Conservation (phyloP, 2,113 vertebrate genomes). For the Oncorhynchus keta region DNA sequence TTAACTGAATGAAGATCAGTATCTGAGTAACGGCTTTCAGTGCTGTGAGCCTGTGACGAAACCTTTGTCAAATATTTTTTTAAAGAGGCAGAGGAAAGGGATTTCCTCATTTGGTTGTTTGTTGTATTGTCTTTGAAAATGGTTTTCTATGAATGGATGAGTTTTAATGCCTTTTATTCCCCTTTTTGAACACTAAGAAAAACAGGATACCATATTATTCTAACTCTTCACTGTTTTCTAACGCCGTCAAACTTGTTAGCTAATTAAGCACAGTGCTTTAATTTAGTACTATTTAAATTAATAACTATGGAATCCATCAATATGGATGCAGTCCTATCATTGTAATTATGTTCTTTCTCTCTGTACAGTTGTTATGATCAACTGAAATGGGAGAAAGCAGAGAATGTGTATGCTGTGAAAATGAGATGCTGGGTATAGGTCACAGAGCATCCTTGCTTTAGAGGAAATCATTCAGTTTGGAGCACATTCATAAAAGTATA, state of each 20-base stretch:
- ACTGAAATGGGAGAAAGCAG: neutral
- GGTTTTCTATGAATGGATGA: conserved; percentile 2
- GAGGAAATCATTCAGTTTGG: neutral
- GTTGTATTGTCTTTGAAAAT: conserved; percentile 19
- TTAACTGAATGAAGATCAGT: conserved; percentile 57
- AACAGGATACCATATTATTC: neutral
- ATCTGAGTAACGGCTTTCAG: conserved; percentile 56
- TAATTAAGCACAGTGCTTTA: neutral
- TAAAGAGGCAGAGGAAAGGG: neutral
- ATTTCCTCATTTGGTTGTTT: conserved; percentile 49
- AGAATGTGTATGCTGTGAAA: neutral
- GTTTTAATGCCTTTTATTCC: neutral
- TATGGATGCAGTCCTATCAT: neutral
- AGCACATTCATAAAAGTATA: neutral
- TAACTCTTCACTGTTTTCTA: neutral
- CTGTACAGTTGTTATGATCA: neutral
- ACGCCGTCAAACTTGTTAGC: neutral
- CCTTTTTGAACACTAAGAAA: conserved; percentile 35
- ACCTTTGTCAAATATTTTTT: conserved; percentile 30
- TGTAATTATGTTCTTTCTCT: neutral
- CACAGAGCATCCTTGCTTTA: neutral
- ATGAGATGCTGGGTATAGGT: no score
- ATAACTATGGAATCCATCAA: no score
- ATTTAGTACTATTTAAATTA: neutral
- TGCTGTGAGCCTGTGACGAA: conserved; percentile 34